Evolutionary conservation across 2,797 vertebrate genomes (phyloP).

Genomic region (Molothrus ater): DNA sequence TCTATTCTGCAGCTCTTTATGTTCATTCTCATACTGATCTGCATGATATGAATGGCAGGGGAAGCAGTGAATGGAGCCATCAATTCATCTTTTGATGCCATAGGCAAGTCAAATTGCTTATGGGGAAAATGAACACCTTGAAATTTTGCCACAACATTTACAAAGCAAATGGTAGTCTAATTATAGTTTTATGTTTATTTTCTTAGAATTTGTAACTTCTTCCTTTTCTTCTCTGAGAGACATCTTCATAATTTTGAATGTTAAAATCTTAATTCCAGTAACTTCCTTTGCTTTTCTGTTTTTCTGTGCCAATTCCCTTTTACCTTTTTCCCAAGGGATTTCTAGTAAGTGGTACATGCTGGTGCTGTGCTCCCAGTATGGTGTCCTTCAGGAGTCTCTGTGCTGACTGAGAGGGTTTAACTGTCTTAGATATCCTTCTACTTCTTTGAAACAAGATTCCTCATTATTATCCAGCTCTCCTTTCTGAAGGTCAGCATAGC

Average conservation of each 20-base stretch:
- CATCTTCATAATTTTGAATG: not conserved
- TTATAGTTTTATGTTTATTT: not conserved
- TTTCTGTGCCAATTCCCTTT: not conserved
- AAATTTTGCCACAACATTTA: not conserved
- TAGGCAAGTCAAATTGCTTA: not conserved
- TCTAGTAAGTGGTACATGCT: not conserved
- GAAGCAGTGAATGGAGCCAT: not conserved
- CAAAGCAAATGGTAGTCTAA: not conserved
- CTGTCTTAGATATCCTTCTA: not conserved
- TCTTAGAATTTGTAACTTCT: not conserved
- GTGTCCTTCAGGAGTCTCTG: not conserved
- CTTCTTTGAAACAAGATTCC: not conserved
- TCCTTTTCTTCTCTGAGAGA: not conserved
- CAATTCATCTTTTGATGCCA: conserved; percentile 4
- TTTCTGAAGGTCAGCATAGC: not conserved
- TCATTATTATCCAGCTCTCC: not conserved
- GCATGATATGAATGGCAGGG: not conserved
- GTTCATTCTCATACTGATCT: not conserved
- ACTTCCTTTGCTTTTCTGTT: not conserved
- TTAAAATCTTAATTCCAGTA: not conserved
- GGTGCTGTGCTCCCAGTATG: not conserved
- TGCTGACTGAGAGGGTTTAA: not conserved
- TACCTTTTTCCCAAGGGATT: not conserved
- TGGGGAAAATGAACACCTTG: not conserved
- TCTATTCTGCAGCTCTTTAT: not conserved